Conservation (phyloP, 2,113 vertebrate species). For the Pygoscelis antarcticus region DNA sequence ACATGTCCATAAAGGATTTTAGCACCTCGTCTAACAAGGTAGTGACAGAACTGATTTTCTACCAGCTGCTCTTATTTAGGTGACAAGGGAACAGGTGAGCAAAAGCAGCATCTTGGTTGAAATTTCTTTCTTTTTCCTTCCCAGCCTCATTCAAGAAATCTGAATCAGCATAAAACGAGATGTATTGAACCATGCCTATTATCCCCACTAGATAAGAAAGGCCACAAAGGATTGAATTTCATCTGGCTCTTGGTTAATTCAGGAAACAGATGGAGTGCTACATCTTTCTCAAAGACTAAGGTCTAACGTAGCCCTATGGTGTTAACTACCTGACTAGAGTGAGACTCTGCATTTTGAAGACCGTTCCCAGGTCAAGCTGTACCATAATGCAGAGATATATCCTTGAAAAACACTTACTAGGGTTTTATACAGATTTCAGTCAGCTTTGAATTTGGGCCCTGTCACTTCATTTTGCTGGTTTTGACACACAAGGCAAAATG, state of each 20-base stretch:
- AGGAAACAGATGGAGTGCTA: slow-evolving; percentile 46
- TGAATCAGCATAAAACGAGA: slow-evolving; percentile 23
- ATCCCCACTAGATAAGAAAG: slow-evolving; percentile 28
- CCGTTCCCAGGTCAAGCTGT: neutral
- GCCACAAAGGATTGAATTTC: slow-evolving; percentile 30
- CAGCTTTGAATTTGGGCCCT: neutral
- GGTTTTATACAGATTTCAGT: neutral
- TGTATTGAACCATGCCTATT: slow-evolving; percentile 35
- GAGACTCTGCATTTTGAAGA: neutral
- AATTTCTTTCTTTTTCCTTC: neutral
- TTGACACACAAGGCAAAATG: neutral
- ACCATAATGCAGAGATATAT: neutral
- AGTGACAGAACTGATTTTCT: neutral
- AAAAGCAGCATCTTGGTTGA: neutral
- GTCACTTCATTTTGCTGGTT: neutral
- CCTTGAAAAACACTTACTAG: neutral
- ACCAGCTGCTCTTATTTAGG: neutral
- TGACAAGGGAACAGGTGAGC: neutral
- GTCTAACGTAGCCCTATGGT: slow-evolving; percentile 22
- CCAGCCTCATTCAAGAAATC: neutral
- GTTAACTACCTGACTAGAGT: neutral
- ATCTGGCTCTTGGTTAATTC: slow-evolving; percentile 33
- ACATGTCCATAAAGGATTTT: neutral
- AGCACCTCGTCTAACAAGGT: neutral
- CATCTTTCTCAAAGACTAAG: slow-evolving; percentile 9